phyloP scores from a whole-genome alignment of 1,140 invertebrate genomes.

The Lerema accius region DNA sequence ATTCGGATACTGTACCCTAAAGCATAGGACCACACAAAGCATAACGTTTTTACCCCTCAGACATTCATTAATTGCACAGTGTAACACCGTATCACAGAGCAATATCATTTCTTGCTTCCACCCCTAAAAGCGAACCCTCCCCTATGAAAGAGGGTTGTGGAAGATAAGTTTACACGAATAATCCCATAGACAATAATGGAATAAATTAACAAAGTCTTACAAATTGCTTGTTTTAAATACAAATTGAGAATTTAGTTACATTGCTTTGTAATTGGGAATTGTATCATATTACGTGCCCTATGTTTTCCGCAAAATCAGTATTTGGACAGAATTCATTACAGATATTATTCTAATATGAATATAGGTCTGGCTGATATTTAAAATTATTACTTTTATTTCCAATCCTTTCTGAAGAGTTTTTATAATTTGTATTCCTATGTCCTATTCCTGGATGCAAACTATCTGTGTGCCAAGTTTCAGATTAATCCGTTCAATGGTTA shows the following conservation, averaged over 20 bases:
- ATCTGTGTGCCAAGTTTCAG: too few relatives aligned
- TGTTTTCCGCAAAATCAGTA: too few relatives aligned
- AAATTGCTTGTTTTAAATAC: slow-evolving; percentile 28
- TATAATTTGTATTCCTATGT: too few relatives aligned
- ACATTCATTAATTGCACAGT: slow-evolving; percentile 7
- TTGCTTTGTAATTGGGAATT: background rate
- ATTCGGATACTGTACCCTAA: too few relatives aligned
- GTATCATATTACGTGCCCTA: background rate
- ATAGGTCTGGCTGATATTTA: too few relatives aligned
- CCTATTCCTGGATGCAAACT: too few relatives aligned
- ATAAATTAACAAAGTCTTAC: slow-evolving; percentile 31
- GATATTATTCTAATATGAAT: too few relatives aligned
- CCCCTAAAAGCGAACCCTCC: slow-evolving; percentile 20
- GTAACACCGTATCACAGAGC: slow-evolving; percentile 5
- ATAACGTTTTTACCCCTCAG: background rate
- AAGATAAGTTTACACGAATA: slow-evolving; percentile 25
- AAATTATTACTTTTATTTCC: too few relatives aligned
- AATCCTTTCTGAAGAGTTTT: too few relatives aligned
- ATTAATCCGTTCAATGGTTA: too few relatives aligned
- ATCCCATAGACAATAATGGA: slow-evolving; percentile 30
- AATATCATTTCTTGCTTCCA: slow-evolving; percentile 23
- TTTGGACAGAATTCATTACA: too few relatives aligned
- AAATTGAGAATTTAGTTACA: slow-evolving; percentile 21
- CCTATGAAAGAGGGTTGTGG: slow-evolving; percentile 8
- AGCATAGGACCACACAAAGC: too few relatives aligned